Conservation (phyloP, 2,888 invertebrate genomes). For the Dusona sp. region DNA sequence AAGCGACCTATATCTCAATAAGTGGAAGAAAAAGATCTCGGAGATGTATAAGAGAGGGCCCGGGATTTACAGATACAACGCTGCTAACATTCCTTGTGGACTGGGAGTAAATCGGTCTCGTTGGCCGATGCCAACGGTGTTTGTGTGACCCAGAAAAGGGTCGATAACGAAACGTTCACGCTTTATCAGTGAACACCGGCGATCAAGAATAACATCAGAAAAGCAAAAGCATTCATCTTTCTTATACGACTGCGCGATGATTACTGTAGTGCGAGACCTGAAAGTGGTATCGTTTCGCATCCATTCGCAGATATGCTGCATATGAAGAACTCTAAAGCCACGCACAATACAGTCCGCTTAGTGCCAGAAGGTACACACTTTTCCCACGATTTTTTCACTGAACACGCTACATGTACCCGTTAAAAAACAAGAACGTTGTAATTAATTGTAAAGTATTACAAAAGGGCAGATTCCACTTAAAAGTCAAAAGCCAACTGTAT, state of each 20-base stretch:
- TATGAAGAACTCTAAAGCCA: background rate
- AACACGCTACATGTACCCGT: conserved; percentile 31
- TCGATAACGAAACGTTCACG: conserved; percentile 67
- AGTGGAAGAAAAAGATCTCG: conserved; percentile 21
- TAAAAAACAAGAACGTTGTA: conserved; percentile 25
- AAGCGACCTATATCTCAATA: background rate
- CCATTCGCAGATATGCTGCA: conserved; percentile 10
- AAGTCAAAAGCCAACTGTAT: background rate
- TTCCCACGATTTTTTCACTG: conserved; percentile 8
- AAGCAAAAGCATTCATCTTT: conserved; percentile 29
- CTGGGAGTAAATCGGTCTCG: conserved; percentile 62
- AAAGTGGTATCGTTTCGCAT: conserved; percentile 34
- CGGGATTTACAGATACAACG: conserved; percentile 54
- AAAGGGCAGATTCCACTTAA: background rate
- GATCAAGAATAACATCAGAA: conserved; percentile 68
- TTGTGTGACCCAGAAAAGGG: conserved; percentile 77
- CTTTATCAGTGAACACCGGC: conserved; percentile 60
- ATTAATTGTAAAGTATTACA: conserved; percentile 21
- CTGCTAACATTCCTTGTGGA: conserved; percentile 34
- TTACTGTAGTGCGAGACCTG: conserved; percentile 39
- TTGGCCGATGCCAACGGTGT: conserved; percentile 62
- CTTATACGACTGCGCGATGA: conserved; percentile 7
- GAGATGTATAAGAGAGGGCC: conserved; percentile 16
- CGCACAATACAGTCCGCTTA: background rate
- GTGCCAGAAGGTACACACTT: background rate